Percentiles rank a stretch among this genome's conserved stretches.
Evolutionary conservation across 2,113 vertebrate genomes (phyloP).

Genomic region (Bucco capensis): DNA sequence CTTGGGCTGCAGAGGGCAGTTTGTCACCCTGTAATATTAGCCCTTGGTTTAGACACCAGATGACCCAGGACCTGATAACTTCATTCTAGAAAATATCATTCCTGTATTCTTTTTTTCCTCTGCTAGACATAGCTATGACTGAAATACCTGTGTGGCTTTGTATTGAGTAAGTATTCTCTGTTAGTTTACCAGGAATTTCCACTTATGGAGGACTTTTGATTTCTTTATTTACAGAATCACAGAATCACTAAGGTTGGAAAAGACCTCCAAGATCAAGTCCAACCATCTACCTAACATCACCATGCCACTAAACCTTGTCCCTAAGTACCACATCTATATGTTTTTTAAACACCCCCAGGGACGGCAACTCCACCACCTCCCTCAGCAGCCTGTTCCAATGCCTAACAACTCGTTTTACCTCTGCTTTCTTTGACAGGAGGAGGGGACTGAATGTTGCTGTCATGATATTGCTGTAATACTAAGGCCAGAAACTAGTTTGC

Average conservation of each 20-base stretch:
- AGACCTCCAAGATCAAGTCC: too few species aligned
- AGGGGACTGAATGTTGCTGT: neutral
- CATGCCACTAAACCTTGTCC: too few species aligned
- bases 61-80: neutral
- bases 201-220: neutral
- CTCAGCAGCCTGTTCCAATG: too few species aligned
- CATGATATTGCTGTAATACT: neutral
- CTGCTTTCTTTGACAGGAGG: neutral
- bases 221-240: too few species aligned
- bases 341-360: too few species aligned
- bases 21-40: neutral
- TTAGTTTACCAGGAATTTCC: neutral
- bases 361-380: too few species aligned
- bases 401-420: too few species aligned
- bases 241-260: too few species aligned
- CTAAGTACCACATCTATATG: too few species aligned
- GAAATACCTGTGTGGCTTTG: neutral
- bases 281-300: too few species aligned
- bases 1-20: accelerated
- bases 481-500: neutral
- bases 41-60: neutral
- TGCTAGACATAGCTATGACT: neutral
- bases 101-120: neutral
- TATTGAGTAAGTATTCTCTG: neutral
- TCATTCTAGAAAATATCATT: neutral